phyloP scores from a whole-genome alignment of 2,113 vertebrate species.

The Cynocephalus volans region DNA sequence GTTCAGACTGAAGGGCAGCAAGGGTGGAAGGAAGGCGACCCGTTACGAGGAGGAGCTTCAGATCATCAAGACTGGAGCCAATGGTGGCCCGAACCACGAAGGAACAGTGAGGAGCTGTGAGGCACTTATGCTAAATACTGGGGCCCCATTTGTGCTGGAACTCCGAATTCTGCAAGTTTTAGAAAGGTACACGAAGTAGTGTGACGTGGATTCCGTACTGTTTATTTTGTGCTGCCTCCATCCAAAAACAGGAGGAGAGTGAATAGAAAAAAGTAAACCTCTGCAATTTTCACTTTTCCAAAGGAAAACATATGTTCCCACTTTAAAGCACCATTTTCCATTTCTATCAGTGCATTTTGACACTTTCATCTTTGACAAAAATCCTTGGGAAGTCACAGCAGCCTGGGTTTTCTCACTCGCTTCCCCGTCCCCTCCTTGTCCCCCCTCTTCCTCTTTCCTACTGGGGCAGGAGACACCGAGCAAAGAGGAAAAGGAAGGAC shows the following conservation, averaged over 20 bases:
- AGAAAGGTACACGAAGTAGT: neutral
- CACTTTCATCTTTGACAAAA: constrained; percentile 69
- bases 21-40: neutral
- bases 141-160: neutral
- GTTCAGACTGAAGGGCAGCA: neutral
- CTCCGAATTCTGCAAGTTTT: neutral
- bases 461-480: neutral
- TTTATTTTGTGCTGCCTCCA: neutral
- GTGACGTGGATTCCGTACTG: neutral
- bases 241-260: neutral
- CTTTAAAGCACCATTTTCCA: constrained; percentile 64
- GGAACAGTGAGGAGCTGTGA: neutral
- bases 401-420: constrained; percentile 29
- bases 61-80: neutral
- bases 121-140: neutral
- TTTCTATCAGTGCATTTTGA: constrained; percentile 33
- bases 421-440: neutral
- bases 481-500: neutral
- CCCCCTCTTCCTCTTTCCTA: neutral
- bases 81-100: neutral
- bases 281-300: constrained; percentile 3
- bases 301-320: constrained; percentile 68
- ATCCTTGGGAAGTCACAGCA: constrained; percentile 69
- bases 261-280: neutral
- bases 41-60: neutral